Conservation (phyloP, 2,888 invertebrate genomes). For the Trachelus troglodyta region DNA sequence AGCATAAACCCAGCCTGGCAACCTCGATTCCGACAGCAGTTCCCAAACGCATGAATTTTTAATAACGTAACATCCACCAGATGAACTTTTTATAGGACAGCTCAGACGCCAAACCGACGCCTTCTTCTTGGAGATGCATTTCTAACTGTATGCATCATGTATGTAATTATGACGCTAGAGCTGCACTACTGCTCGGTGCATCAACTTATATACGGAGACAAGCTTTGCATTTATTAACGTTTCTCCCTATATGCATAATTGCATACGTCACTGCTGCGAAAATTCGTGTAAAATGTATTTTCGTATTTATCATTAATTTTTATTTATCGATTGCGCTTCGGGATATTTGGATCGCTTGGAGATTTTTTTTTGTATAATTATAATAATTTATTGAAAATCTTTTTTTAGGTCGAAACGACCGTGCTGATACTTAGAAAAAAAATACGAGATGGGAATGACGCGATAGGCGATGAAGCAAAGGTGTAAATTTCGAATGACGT, state of each 20-base stretch:
- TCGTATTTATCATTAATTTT: neutral
- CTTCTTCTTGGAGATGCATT: conserved; percentile 2
- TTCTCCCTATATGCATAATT: neutral
- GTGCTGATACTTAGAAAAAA: too few species aligned
- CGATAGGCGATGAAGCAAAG: too few species aligned
- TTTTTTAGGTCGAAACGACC: too few species aligned
- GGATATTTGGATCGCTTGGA: neutral
- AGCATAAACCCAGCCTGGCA: conserved; percentile 38
- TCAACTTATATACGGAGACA: neutral
- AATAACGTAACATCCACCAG: conserved; percentile 43
- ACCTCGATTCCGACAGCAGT: conserved; percentile 39
- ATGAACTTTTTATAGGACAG: conserved; percentile 18
- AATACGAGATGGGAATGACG: too few species aligned
- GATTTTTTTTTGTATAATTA: neutral
- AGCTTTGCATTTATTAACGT: neutral
- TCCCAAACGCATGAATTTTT: conserved; percentile 48
- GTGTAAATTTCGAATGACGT: neutral
- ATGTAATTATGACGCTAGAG: neutral
- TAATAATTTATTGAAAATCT: too few species aligned
- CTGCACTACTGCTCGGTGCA: neutral
- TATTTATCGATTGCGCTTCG: neutral
- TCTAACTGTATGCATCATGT: conserved; percentile 7
- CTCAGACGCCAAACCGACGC: conserved; percentile 1
- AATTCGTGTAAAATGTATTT: neutral
- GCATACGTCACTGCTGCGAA: neutral